Base-by-base conservation (phyloP, 2,888 invertebrate genomes). In the Laspeyria flexula region DNA sequence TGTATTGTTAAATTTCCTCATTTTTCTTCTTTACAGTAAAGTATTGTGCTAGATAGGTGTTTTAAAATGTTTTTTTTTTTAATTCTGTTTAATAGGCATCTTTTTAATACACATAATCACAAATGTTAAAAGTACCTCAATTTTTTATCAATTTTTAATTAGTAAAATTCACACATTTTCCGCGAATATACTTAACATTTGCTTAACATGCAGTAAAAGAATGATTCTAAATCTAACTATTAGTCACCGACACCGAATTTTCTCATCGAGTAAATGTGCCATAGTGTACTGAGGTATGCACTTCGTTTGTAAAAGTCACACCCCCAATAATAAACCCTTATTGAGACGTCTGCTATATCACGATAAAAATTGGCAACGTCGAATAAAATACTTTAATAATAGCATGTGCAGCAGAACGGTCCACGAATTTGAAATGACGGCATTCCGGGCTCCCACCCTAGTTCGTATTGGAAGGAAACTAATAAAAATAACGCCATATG, bases 401-500 rank as follows among this genome's bases (percentile, higher is more conserved):
- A 37, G 39, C 31, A 40, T 60, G 39, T 58, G 51, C 52, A 56
- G 51, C 52, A 54, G 45, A 49, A 66, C 59, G 54, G 39, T 46
- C 43, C 23, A 30, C 29, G 65, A 67, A 62, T 66, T 10, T 59
- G 40, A 59, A 64, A 67, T 64, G 49, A 44, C 46, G 45, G 64
- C 48, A 55, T 21, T 34, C 47, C 45, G 41, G 44, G 46, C 44
- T 12, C 35, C 47, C 38, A 18, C 43, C 50, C 29, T 39, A 30
- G 35, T 34, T 46, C 35, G 48, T 61, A 67, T 67, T 60, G 59
- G 62, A 66, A 63, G 58, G 64, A 60, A 73, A 71, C 68, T 67
- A 75, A 82, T 81, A 82, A 83, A 79, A 81, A 77, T 72, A 75
- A 72, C 65, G 61, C 71, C 73, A 72, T 66, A 77, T 80, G 78